Base-by-base conservation (phyloP, 2,113 vertebrate genomes). In the Eudyptes chrysolophus region DNA sequence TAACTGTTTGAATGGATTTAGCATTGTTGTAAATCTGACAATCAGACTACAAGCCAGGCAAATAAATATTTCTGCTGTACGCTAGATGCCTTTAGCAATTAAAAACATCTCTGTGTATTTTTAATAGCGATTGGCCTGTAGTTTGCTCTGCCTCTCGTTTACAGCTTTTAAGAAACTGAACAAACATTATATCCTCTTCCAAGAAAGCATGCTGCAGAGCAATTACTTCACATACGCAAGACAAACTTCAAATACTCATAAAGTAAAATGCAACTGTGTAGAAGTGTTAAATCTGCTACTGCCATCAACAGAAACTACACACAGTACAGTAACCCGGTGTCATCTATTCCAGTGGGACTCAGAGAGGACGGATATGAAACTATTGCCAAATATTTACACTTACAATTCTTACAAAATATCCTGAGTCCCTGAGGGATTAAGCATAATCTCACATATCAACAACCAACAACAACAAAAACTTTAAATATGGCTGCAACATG, bases 361-460 rank as follows among this genome's bases (percentile, higher is more conserved):
- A 0, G n/a, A 36, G 29, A 94, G 90, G 65, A 92, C 79, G 87
- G 93, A 70, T 90, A 94, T 85, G 82, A 87, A 96, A 95, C 84
- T 36, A 89, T 38, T 92, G 97, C 97, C 97, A 98, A 97, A 97
- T 95, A 96, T 90, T 96, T 97, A 97, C 90, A 93, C 95, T 96
- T 88, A 81, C 84, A 91, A 48, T 97, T 97, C 97, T 96, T 96
- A 97, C 95, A 97, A 97, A 97, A 97, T 72, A 97, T 85, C 84
- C 61, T 2, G 93, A 78, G 89, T 89, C 95, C 92, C 92, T 80
- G 44, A 85, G 97, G 96, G 90, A 96, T 94, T 90, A 87, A 87
- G 92, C 84, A 85, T 96, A 95, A 97, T 86, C 97, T 97, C 88
- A 82, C 87, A 94, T 93, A 97, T 98, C 97, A 97, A 95, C 46